Base-by-base conservation (phyloP, 2,113 vertebrate species). In the Scomber colias region DNA sequence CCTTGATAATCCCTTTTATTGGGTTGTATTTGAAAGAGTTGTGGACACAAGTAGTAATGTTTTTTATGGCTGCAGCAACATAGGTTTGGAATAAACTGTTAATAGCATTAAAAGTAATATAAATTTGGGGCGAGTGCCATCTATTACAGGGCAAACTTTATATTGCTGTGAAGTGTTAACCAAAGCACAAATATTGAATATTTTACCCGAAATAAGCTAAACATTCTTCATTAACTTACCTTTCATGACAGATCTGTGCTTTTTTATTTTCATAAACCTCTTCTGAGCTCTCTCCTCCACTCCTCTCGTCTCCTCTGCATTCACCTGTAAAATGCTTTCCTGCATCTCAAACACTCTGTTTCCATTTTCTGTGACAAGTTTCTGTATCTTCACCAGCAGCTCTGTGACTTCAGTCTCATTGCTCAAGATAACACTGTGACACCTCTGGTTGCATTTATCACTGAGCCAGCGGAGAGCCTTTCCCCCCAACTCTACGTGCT, bases 331-430 rank as follows among this genome's bases (percentile, higher is more conserved):
- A 51, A 71, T 0, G 0, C 35, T 27, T 19, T 45, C 84, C 30
- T 84, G 30, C 87, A 93, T 72, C 51, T 92, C 81, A 76, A 91
- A 95, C 71, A 54, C 76, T 8, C 9, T 0, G 73, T 83, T 74
- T 77, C 71, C 83, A 54, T 91, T 89, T 59, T 77, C 75, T 1
- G 24, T 3, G 16, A 90, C 85, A 0, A 93, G 70, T 48, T 59
- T 44, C 57, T 84, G 85, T 1, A 94, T 90, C 68, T 92, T 89
- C 63, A 48, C 69, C 59, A 94, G 76, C 54, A 95, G 85, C 79
- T 77, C 60, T 5, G 27, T 14, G 24, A 35, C 55, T 11, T 59
- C 75, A 15, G 30, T 0, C 4, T 17, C 62, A 12, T 71, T 56
- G 0, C 56, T 70, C 5, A 67, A 49, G 51, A 69, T 11, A 3